Percentiles rank a stretch among this genome's conserved stretches.
phyloP scores from a whole-genome alignment of 2,888 invertebrate species.

The Cheilosia soror region DNA sequence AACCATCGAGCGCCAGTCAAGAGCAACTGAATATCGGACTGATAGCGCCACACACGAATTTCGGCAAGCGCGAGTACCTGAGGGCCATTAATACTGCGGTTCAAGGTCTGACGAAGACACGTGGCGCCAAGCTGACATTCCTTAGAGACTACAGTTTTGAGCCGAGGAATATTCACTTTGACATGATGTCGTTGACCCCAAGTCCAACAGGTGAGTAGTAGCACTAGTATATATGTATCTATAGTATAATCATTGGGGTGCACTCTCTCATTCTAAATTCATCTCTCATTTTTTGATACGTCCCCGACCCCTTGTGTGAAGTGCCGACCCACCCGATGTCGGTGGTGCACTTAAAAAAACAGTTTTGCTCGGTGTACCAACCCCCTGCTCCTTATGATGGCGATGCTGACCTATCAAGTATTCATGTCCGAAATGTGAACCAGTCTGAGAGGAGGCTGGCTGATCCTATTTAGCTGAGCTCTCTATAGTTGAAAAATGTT shows the following conservation, averaged over 20 bases:
- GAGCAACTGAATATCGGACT: conserved; percentile 83
- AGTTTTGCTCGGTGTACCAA: background rate
- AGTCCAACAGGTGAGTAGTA: conserved; percentile 88
- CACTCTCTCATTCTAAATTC: conserved; percentile 18
- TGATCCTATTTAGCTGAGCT: background rate
- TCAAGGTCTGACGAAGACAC: conserved; percentile 85
- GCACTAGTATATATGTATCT: too few relatives aligned
- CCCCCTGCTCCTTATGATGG: too few relatives aligned
- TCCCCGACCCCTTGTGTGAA: conserved; percentile 1
- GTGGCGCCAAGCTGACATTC: conserved; percentile 86
- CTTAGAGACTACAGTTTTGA: conserved; percentile 87
- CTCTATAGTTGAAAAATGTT: conserved; percentile 21
- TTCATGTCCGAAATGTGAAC: conserved; percentile 35
- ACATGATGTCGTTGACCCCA: conserved; percentile 89
- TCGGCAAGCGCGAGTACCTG: conserved; percentile 87
- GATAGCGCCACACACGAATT: conserved; percentile 84
- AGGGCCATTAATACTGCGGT: conserved; percentile 88
- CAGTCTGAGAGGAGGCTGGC: background rate
- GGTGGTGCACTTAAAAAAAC: conserved; percentile 17
- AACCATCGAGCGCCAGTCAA: conserved; percentile 80
- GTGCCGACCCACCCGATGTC: background rate
- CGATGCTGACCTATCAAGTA: conserved; percentile 33
- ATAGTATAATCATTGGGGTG: background rate
- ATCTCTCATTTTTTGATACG: conserved; percentile 25
- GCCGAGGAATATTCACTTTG: conserved; percentile 86